Evolutionary conservation across 2,888 invertebrate genomes (phyloP).

Genomic region (Pseudanteris insignis): DNA sequence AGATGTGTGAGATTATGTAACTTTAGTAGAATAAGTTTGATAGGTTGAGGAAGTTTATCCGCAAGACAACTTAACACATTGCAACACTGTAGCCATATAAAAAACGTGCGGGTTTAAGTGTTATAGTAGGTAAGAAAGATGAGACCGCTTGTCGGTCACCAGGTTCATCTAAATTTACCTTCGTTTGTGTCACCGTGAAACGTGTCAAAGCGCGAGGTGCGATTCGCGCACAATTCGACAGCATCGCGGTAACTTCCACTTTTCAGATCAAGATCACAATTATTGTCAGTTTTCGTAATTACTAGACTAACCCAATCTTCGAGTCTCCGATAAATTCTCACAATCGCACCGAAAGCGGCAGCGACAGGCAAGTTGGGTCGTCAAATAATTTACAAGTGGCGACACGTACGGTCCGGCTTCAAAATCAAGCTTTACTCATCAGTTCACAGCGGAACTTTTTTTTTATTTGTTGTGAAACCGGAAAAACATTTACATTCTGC

Average conservation of each 20-base stretch:
- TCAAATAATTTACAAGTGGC: too few relatives aligned
- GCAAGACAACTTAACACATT: slow-evolving; percentile 5
- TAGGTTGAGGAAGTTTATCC: slow-evolving; percentile 16
- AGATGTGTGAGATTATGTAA: slow-evolving; percentile 20
- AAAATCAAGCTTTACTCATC: too few relatives aligned
- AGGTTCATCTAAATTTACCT: slow-evolving; percentile 50
- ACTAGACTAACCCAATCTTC: slow-evolving; percentile 9
- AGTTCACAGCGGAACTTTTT: too few relatives aligned
- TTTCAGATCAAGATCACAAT: slow-evolving; percentile 14
- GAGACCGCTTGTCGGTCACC: too few relatives aligned
- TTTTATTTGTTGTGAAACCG: too few relatives aligned
- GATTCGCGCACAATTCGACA: slow-evolving; percentile 63
- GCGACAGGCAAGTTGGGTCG: too few relatives aligned
- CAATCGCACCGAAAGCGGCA: too few relatives aligned
- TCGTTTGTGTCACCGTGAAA: slow-evolving; percentile 56
- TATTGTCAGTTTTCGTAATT: slow-evolving; percentile 23
- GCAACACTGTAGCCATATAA: too few relatives aligned
- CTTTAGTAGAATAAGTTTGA: slow-evolving; percentile 4
- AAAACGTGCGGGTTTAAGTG: too few relatives aligned
- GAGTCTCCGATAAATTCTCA: not conserved
- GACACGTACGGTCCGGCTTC: too few relatives aligned
- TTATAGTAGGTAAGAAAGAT: too few relatives aligned
- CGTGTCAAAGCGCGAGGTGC: slow-evolving; percentile 60
- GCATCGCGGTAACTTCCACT: slow-evolving; percentile 61
- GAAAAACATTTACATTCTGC: too few relatives aligned